These are phyloP conservation scores for Cherax quadricarinatus DNA, from an alignment of 1,140 invertebrate genomes.

Conservation along the genomic window DNA sequence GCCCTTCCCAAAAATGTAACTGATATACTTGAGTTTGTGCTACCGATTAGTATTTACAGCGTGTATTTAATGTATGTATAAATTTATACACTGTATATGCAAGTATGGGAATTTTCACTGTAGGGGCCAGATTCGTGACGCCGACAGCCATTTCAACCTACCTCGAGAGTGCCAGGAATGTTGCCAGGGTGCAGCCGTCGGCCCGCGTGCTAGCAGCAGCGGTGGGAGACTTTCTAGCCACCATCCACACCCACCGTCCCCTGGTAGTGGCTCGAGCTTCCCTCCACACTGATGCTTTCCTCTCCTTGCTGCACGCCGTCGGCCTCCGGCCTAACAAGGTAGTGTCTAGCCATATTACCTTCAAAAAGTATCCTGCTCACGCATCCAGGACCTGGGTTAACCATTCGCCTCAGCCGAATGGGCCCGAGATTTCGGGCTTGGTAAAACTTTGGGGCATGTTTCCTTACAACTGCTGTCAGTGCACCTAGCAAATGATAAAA, in stretches of 20 bases:
- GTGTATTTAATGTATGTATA: too few species aligned
- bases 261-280: slow-evolving; percentile 41
- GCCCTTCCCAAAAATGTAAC: too few species aligned
- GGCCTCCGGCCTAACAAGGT: slow-evolving; percentile 19
- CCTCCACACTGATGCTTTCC: slow-evolving; percentile 42
- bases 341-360: background rate
- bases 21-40: too few species aligned
- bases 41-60: too few species aligned
- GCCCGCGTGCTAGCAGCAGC: slow-evolving; percentile 39
- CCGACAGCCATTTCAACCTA: slow-evolving; percentile 40
- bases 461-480: too few species aligned
- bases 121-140: slow-evolving; percentile 39
- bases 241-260: background rate
- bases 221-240: slow-evolving; percentile 20
- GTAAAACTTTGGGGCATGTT: too few species aligned
- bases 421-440: too few species aligned
- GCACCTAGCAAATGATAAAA: too few species aligned
- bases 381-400: too few species aligned
- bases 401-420: too few species aligned
- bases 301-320: background rate
- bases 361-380: too few species aligned
- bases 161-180: slow-evolving; percentile 27
- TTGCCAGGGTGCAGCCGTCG: slow-evolving; percentile 41
- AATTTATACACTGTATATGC: too few species aligned
- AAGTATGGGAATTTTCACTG: background rate